A percentile compares a stretch with the other conserved stretches of the same genome.
Evolutionary conservation across 2,113 vertebrate genomes (phyloP).

Genomic region (Misgurnus anguillicaudatus): DNA sequence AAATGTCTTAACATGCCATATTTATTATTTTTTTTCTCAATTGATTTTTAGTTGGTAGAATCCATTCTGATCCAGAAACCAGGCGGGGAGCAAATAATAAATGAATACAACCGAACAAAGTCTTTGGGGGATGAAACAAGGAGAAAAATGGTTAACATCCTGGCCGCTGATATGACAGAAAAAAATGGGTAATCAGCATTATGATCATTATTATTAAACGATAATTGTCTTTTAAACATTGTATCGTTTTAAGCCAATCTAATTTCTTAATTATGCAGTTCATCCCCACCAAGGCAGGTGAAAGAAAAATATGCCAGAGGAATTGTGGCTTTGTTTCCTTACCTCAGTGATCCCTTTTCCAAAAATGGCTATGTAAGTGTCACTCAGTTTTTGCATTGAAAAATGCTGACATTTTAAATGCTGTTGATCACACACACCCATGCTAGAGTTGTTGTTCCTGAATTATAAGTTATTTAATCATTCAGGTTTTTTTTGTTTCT

Average conservation of each 20-base stretch:
- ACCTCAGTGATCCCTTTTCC: slow-evolving; percentile 44
- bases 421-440: neutral
- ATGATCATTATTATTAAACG: neutral
- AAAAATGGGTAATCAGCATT: neutral
- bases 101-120: neutral
- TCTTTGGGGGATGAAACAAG: neutral
- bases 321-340: slow-evolving; percentile 52
- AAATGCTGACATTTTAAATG: neutral
- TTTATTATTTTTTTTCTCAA: neutral
- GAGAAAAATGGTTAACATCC: neutral
- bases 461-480: neutral
- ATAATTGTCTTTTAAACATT: too few relatives aligned
- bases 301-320: slow-evolving; percentile 54
- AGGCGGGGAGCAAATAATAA: neutral
- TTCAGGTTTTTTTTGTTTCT: too few relatives aligned
- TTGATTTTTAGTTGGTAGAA: neutral
- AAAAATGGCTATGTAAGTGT: slow-evolving; percentile 46
- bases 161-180: neutral
- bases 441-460: neutral
- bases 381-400: neutral
- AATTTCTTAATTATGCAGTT: neutral
- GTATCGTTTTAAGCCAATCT: too few relatives aligned
- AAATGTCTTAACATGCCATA: too few relatives aligned
- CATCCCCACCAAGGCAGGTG: slow-evolving; percentile 31
- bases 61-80: neutral